Conservation (phyloP, 1,140 invertebrate genomes). For the Drosophila bocki region DNA sequence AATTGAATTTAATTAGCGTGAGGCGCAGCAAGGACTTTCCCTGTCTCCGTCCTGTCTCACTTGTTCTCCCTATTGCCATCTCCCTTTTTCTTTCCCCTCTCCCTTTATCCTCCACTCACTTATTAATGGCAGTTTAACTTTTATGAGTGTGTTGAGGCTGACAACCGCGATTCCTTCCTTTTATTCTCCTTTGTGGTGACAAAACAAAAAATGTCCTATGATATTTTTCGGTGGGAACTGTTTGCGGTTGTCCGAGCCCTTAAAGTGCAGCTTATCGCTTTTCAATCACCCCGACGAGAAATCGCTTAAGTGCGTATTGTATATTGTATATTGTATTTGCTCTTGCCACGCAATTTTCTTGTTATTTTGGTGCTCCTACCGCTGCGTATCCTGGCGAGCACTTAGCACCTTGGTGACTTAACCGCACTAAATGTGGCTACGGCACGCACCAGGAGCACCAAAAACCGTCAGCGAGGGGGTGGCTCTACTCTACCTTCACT, state of each 20-base stretch:
- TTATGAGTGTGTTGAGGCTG: constrained; percentile 65
- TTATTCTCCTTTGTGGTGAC: neutral
- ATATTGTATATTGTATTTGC: constrained; percentile 54
- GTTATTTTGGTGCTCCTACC: constrained; percentile 42
- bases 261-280: constrained; percentile 45
- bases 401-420: constrained; percentile 81
- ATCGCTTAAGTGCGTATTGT: constrained; percentile 54
- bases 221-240: constrained; percentile 40
- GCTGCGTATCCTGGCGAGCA: constrained; percentile 32
- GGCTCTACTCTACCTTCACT: neutral
- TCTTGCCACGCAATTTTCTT: constrained; percentile 77
- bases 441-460: constrained; percentile 61
- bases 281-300: constrained; percentile 37
- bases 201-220: neutral
- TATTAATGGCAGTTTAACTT: constrained; percentile 78
- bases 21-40: constrained; percentile 63
- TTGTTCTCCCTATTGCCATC: neutral
- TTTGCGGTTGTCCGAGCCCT: constrained; percentile 34
- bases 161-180: constrained; percentile 35
- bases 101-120: constrained; percentile 31
- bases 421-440: constrained; percentile 74
- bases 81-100: neutral
- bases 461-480: neutral
- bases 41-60: neutral
- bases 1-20: constrained; percentile 85